Conservation (phyloP, 2,888 invertebrate species). For the Acanthococcus lagerstroemiae region DNA sequence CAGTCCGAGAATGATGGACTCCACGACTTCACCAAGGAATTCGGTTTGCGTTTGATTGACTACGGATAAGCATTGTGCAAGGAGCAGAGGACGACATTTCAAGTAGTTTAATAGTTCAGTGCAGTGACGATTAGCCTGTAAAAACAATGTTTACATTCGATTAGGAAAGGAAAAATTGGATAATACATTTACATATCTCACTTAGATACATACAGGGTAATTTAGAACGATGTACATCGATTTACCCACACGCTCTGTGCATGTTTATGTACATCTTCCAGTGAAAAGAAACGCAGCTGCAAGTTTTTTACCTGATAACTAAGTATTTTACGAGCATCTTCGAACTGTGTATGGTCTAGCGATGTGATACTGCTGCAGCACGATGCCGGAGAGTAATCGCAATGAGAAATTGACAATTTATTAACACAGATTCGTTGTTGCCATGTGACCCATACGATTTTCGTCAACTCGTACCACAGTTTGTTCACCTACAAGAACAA, state of each 20-base stretch:
- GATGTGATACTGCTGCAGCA: slow-evolving; percentile 62
- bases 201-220: too few relatives aligned
- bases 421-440: slow-evolving; percentile 76
- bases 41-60: slow-evolving; percentile 52
- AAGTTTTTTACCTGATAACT: slow-evolving; percentile 70
- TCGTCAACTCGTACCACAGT: slow-evolving; percentile 3
- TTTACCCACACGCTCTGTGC: too few relatives aligned
- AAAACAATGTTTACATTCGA: too few relatives aligned
- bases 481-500: slow-evolving; percentile 10
- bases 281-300: too few relatives aligned
- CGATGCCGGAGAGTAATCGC: slow-evolving; percentile 63
- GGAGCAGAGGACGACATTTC: slow-evolving; percentile 47
- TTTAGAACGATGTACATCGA: neutral
- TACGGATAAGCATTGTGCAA: slow-evolving; percentile 58
- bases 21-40: slow-evolving; percentile 45
- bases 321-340: slow-evolving; percentile 72
- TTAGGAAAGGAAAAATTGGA: neutral
- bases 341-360: slow-evolving; percentile 55
- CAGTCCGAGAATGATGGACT: slow-evolving; percentile 53
- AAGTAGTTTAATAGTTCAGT: slow-evolving; percentile 26
- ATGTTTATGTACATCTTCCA: too few relatives aligned
- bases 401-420: slow-evolving; percentile 60
- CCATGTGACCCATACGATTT: slow-evolving; percentile 77
- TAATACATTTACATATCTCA: neutral
- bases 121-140: slow-evolving; percentile 13